Base-by-base conservation (phyloP, 2,888 invertebrate genomes). In the Drosophila macrospina region DNA sequence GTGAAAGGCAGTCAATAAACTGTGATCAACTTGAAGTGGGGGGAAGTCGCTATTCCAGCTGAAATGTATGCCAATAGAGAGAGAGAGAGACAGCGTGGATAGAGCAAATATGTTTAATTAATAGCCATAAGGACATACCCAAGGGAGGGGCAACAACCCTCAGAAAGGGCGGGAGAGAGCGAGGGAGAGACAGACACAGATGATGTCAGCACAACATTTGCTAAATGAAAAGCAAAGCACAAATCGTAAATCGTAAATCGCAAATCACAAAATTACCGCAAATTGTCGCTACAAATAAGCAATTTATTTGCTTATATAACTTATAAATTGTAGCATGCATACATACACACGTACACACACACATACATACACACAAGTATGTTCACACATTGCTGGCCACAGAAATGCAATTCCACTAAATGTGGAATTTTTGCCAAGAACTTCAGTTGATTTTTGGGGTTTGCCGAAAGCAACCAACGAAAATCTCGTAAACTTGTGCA, bases 201-300 rank as follows among this genome's bases (percentile, higher is more conserved):
- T 82, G 82, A 82, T 82, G 82, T 86, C 83, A 83, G 74, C 73
- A 37, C 28, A 39, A 42, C 37, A 68, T 50, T 50, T 72, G 45
- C 42, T 32, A 60, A 65, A 61, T 66, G 66, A 52, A 61, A 48
- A 28, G 24, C 71, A 57, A 42, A 64, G 69, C 72, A 71, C 79
- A 83, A 82, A 70, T 62, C 74, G 72, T 80, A 83, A 81, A 86
- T 82, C 82, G 80, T 84, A 70, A 85, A 70, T 62, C 74, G 72
- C 83, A 83, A 81, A 86, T 82, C 82, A 82, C 86, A 70, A 85
- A 88, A 84, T 88, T 80, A 83, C 86, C 82, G 76, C 89, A 89
- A 88, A 88, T 89, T 78, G 85, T 83, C 82, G 85, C 85, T 78
- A 81, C 81, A 89, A 88, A 89, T 89, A 88, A 89, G 89, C 83